Conservation (phyloP, 2,113 vertebrate species). For the Genyomyrus donnyi region DNA sequence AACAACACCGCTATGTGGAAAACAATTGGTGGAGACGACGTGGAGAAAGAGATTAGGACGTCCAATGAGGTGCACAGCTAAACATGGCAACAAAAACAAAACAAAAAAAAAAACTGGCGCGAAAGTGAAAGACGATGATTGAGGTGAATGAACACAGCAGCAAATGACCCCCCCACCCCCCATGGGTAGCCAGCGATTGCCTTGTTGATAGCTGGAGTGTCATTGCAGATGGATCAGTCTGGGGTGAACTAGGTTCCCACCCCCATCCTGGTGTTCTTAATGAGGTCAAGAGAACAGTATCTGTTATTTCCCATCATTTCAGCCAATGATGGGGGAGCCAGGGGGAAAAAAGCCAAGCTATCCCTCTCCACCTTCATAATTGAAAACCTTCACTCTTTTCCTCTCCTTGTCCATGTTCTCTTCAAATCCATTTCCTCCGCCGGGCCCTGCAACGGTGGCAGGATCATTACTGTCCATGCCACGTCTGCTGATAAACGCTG, state of each 20-base stretch:
- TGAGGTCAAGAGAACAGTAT: slow-evolving; percentile 8
- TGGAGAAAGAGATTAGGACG: not conserved
- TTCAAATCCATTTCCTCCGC: not conserved
- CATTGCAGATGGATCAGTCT: not conserved
- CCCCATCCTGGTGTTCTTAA: not conserved
- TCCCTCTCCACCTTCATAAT: slow-evolving; percentile 1
- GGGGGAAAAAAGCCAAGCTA: not conserved
- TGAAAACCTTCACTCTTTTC: slow-evolving; percentile 11
- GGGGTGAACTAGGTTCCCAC: not conserved
- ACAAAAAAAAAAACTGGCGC: not conserved
- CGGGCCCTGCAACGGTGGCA: not conserved
- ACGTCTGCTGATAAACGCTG: not conserved
- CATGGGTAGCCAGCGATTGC: not conserved
- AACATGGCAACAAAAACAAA: not conserved
- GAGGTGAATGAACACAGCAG: not conserved
- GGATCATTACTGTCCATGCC: not conserved
- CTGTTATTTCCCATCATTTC: not conserved
- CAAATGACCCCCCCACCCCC: not conserved
- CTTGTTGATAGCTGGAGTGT: not conserved
- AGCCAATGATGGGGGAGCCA: not conserved
- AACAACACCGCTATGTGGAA: not conserved
- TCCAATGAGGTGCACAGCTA: not conserved
- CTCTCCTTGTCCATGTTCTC: not conserved
- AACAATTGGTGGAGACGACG: not conserved
- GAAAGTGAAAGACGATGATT: not conserved